phyloP scores from a whole-genome alignment of 2,888 invertebrate species.

The Drosophila barbarae region DNA sequence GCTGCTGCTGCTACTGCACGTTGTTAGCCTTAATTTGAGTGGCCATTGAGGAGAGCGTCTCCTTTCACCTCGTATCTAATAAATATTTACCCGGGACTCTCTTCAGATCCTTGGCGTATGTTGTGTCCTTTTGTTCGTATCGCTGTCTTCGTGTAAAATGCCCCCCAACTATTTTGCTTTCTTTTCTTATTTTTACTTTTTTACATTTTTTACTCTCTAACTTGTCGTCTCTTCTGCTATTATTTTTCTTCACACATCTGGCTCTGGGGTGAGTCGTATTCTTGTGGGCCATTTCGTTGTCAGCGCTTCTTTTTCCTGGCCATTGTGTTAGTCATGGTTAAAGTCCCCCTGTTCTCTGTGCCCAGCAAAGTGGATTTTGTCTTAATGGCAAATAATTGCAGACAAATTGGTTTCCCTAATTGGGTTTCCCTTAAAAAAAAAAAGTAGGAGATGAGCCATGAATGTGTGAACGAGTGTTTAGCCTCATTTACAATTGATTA shows the following conservation, averaged over 20 bases:
- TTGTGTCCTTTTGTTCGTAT: slow-evolving; percentile 41
- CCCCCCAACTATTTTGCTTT: slow-evolving; percentile 48
- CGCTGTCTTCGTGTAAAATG: slow-evolving; percentile 58
- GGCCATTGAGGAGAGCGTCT: slow-evolving; percentile 61
- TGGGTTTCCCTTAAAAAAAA: slow-evolving; percentile 7
- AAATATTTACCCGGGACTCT: slow-evolving; percentile 63
- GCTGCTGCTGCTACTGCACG: slow-evolving; percentile 43
- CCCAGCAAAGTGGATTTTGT: slow-evolving; percentile 33
- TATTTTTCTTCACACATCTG: slow-evolving; percentile 56
- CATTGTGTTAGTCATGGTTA: slow-evolving; percentile 46
- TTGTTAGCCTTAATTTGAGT: slow-evolving; percentile 74
- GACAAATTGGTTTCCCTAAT: slow-evolving; percentile 59
- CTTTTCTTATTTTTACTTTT: not conserved
- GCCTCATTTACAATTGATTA: slow-evolving; percentile 5
- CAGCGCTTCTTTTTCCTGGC: slow-evolving; percentile 26
- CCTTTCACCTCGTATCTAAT: slow-evolving; percentile 42
- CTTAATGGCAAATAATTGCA: slow-evolving; percentile 65
- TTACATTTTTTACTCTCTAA: not conserved
- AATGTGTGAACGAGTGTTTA: slow-evolving; percentile 1
- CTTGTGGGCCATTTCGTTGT: slow-evolving; percentile 40
- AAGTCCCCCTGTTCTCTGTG: not conserved
- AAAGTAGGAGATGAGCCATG: slow-evolving; percentile 5
- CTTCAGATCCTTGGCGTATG: slow-evolving; percentile 25
- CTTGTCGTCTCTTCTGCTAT: not conserved
- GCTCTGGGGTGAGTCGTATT: slow-evolving; percentile 29